phyloP scores from a whole-genome alignment of 2,888 invertebrate species.

The Oasisia sp. region DNA sequence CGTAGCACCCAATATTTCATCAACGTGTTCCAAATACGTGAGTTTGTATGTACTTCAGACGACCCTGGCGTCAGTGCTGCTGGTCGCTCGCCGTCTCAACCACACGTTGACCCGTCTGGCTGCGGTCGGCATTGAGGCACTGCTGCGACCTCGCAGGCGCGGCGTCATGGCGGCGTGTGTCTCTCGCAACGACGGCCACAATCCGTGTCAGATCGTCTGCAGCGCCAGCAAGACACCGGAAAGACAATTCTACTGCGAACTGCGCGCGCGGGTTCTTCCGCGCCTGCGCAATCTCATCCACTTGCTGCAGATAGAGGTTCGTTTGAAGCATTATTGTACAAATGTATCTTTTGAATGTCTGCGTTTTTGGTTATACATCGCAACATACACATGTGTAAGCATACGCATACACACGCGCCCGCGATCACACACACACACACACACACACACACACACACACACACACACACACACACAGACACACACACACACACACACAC shows the following conservation, averaged over 20 bases:
- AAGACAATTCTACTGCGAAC: not conserved
- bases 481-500: too few relatives aligned
- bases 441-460: too few relatives aligned
- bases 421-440: too few relatives aligned
- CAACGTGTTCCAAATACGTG: not conserved
- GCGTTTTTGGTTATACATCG: not conserved
- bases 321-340: not conserved
- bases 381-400: too few relatives aligned
- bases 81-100: not conserved
- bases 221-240: not conserved
- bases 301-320: not conserved
- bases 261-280: not conserved
- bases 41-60: not conserved
- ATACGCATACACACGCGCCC: too few relatives aligned
- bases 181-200: not conserved
- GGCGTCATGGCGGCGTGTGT: not conserved
- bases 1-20: not conserved
- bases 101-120: not conserved
- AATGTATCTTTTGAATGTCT: not conserved
- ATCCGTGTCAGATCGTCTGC: not conserved
- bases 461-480: too few relatives aligned
- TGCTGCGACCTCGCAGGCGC: not conserved
- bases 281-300: not conserved
- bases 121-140: not conserved
- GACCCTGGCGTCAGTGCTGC: not conserved